phyloP scores from a whole-genome alignment of 2,888 invertebrate species.

The Drosophila diplacantha region DNA sequence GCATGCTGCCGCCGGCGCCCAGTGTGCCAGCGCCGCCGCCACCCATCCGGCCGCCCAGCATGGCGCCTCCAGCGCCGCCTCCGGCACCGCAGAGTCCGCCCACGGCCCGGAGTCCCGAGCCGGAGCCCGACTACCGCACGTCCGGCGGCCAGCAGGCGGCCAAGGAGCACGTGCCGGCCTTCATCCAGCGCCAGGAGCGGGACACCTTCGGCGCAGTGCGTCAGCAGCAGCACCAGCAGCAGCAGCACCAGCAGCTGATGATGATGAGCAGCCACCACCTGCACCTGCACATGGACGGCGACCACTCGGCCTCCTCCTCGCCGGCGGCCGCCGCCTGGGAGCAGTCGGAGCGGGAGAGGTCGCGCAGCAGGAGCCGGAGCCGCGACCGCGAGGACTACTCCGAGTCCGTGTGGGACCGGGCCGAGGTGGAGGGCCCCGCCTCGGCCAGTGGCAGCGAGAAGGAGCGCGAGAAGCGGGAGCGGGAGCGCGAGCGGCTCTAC shows the following conservation, averaged over 20 bases:
- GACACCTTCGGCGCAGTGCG: constrained; percentile 87
- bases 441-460: constrained; percentile 77
- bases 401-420: constrained; percentile 78
- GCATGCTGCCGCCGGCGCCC: constrained; percentile 82
- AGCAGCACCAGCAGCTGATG: constrained; percentile 35
- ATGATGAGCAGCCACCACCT: constrained; percentile 32
- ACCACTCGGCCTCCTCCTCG: constrained; percentile 22
- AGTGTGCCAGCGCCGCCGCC: constrained; percentile 81
- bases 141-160: constrained; percentile 4
- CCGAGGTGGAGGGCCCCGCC: constrained; percentile 77
- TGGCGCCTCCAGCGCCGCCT: constrained; percentile 81
- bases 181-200: constrained; percentile 84
- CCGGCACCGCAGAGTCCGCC: constrained; percentile 83
- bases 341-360: constrained; percentile 76
- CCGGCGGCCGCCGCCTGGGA: constrained; percentile 55
- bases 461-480: constrained; percentile 77
- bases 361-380: constrained; percentile 77
- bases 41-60: constrained; percentile 79
- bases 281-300: constrained; percentile 22
- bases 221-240: constrained; percentile 73
- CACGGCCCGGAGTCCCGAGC: constrained; percentile 34
- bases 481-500: constrained; percentile 77
- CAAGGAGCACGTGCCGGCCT: constrained; percentile 78
- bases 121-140: constrained; percentile 58
- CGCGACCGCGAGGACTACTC: constrained; percentile 78